Base-by-base conservation (phyloP, 2,888 invertebrate genomes). In the Erebia epiphron region DNA sequence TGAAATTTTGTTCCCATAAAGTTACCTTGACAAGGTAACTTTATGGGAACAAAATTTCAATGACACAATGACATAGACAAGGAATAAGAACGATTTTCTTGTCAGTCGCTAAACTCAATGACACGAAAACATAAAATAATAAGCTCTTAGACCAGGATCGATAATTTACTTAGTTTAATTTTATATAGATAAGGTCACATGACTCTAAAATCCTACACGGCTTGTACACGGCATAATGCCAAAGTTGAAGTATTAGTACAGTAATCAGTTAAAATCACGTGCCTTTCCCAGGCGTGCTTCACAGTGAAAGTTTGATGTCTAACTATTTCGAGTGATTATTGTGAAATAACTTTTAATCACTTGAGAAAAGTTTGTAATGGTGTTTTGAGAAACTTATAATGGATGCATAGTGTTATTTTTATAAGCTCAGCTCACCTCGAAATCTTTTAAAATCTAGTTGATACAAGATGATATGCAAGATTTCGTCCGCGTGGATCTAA, bases 301-400 rank as follows among this genome's bases (percentile, higher is more conserved):
- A 62, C 62, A 69, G 70, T 61, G 75, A 75, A 75, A 75, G 71
- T 73, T 54, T 43, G 54, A 70, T 57, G 54, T 60, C 60, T 65
- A 35, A 68, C 56, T 62, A 70, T 72, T 62, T 68, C 35, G 64
- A 56, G 65, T 65, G 69, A 68, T 64, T 64, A 68, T 68, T 49
- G 50, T 68, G 62, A 68, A 68, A 68, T 67, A 64, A 67, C 70
- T 65, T 71, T 68, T 69, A 60, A 69, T 61, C 65, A 68, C 60
- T 65, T 61, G 58, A 64, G 65, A 71, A 64, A 61, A 64, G 46
- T 50, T 60, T 60, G 58, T 41, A 43, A 72, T 66, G 56, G 62
- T 69, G n/a, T 14, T 50, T 46, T n/a, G 49, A 18, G 18, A 58
- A 66, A 65, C 13, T 52, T 58, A 10, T 14, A 18, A 64, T 54